Conservation (phyloP, 2,888 invertebrate genomes). For the Rhopalosiphum nymphaeae region DNA sequence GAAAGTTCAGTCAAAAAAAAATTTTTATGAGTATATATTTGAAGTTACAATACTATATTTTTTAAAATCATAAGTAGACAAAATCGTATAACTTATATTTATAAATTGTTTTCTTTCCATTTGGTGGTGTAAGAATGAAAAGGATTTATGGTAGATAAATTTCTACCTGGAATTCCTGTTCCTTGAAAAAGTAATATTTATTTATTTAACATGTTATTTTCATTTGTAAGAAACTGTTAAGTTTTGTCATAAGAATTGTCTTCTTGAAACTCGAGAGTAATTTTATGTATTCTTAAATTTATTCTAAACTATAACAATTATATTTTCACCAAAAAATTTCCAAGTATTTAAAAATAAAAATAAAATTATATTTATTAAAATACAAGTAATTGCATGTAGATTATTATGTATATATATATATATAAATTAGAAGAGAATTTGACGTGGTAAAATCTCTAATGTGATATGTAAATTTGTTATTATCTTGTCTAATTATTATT, state of each 20-base stretch:
- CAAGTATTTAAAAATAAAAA: not conserved
- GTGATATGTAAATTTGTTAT: not conserved
- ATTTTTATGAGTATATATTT: too few relatives aligned
- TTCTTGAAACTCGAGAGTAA: not conserved
- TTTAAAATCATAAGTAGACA: not conserved
- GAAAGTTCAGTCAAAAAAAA: too few relatives aligned
- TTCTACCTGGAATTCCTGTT: not conserved
- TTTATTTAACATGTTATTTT: not conserved
- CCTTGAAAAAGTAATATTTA: not conserved
- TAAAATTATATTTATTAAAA: not conserved
- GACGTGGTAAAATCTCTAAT: not conserved
- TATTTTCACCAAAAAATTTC: not conserved
- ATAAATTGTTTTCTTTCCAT: conserved; percentile 18
- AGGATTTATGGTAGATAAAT: not conserved
- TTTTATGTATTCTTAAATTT: not conserved
- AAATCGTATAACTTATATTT: not conserved
- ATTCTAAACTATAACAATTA: not conserved
- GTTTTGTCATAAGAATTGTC: not conserved
- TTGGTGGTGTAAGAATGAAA: not conserved
- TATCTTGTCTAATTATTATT: not conserved
- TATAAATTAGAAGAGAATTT: not conserved
- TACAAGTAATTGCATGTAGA: not conserved
- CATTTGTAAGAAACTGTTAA: not conserved
- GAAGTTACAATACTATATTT: not conserved
- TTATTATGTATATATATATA: not conserved